A percentile compares a stretch with the other conserved stretches of the same genome.
phyloP scores from a whole-genome alignment of 2,888 invertebrate species.

The Dysmachus trigonus region DNA sequence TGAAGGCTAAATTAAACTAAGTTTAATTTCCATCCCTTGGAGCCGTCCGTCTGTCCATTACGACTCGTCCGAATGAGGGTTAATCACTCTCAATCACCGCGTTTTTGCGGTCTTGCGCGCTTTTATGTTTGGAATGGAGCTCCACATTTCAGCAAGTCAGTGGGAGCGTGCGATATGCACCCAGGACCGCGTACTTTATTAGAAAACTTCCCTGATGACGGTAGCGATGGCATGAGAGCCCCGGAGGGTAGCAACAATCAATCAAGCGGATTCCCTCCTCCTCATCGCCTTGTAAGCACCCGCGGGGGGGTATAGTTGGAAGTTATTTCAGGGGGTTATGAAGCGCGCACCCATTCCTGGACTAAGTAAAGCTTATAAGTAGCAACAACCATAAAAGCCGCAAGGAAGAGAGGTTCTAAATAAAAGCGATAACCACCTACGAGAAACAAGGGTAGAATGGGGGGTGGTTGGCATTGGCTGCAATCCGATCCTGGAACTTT shows the following conservation, averaged over 20 bases:
- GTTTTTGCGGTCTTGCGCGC: background rate
- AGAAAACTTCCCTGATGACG: background rate
- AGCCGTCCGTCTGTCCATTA: background rate
- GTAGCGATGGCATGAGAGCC: background rate
- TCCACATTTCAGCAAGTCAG: conserved; percentile 7
- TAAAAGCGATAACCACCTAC: conserved; percentile 21
- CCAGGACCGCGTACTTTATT: background rate
- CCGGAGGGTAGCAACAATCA: background rate
- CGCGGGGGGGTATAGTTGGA: no score
- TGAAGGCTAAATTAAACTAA: background rate
- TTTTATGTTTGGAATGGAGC: background rate
- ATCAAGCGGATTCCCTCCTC: background rate
- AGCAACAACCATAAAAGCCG: background rate
- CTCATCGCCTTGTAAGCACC: background rate
- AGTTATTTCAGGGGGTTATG: background rate
- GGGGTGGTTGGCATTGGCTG: background rate
- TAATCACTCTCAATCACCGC: conserved; percentile 22
- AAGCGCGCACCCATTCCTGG: background rate
- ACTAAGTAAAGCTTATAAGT: conserved; percentile 23
- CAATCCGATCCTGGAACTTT: background rate
- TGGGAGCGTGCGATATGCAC: background rate
- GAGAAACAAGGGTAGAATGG: background rate
- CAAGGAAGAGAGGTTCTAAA: conserved; percentile 13
- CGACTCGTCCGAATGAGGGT: background rate
- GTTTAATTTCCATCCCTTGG: background rate